Evolutionary conservation across 2,888 invertebrate genomes (phyloP).

Genomic region (Exephanes ischioxanthus): DNA sequence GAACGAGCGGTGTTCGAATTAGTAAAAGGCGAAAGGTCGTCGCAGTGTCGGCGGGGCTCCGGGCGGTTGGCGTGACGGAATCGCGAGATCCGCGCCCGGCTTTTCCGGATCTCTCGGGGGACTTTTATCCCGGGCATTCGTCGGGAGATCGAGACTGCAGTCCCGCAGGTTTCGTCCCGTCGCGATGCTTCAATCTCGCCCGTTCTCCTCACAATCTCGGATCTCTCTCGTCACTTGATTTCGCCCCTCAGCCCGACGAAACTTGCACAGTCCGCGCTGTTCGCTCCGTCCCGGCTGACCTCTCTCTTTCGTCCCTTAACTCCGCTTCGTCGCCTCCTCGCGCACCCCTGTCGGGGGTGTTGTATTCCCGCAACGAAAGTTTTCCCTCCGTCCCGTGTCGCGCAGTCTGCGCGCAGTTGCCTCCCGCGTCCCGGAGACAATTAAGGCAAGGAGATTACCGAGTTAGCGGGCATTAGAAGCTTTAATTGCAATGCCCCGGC

Average conservation of each 20-base stretch:
- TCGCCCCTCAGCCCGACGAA: slow-evolving; percentile 10
- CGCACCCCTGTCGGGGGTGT: slow-evolving; percentile 11
- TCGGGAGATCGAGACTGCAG: neutral
- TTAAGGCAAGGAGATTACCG: slow-evolving; percentile 73
- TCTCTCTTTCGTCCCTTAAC: slow-evolving; percentile 25
- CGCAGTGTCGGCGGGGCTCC: neutral
- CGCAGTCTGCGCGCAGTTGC: slow-evolving; percentile 48
- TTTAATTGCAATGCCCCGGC: slow-evolving; percentile 69
- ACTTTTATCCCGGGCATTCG: neutral
- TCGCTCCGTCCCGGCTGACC: neutral
- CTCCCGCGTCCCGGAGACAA: slow-evolving; percentile 66
- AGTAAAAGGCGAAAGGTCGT: slow-evolving; percentile 21
- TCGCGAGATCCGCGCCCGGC: neutral
- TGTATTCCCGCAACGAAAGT: slow-evolving; percentile 54
- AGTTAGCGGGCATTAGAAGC: slow-evolving; percentile 71
- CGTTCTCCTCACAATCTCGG: neutral
- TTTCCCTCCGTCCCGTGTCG: slow-evolving; percentile 43
- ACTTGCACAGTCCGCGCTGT: slow-evolving; percentile 9
- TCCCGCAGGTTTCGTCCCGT: neutral
- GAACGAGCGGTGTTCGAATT: slow-evolving; percentile 25
- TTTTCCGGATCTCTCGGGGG: slow-evolving; percentile 11
- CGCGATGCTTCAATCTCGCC: slow-evolving; percentile 5
- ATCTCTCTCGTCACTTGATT: slow-evolving; percentile 25
- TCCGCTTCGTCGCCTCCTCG: slow-evolving; percentile 3
- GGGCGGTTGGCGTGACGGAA: neutral